Percentiles rank a stretch among this genome's conserved stretches.
phyloP scores from a whole-genome alignment of 2,888 invertebrate genomes.

The Ernsta delagoae region DNA sequence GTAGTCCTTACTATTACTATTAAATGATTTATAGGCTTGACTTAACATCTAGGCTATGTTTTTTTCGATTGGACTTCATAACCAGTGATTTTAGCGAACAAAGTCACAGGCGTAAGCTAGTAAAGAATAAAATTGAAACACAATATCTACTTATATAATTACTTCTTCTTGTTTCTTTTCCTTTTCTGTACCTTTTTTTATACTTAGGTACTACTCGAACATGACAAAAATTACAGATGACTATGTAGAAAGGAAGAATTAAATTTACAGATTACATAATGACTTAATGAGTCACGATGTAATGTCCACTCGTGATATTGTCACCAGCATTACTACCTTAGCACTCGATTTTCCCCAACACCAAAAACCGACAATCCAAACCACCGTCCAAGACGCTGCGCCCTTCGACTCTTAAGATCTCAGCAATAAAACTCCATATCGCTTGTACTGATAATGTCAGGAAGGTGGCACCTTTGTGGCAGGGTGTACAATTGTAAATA shows the following conservation, averaged over 20 bases:
- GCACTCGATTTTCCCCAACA: conserved; percentile 23
- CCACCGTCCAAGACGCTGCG: not conserved
- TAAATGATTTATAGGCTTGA: too few species aligned
- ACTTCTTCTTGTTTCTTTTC: too few species aligned
- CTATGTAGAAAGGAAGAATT: not conserved
- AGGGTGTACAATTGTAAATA: conserved; percentile 22
- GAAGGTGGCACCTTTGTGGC: conserved; percentile 8
- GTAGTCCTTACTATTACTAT: too few species aligned
- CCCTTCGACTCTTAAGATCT: not conserved
- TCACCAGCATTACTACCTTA: conserved; percentile 7
- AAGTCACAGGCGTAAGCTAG: too few species aligned
- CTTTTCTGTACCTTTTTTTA: too few species aligned
- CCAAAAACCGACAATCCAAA: not conserved
- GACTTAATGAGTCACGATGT: conserved; percentile 18
- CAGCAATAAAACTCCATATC: not conserved
- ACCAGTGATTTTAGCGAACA: too few species aligned
- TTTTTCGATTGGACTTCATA: too few species aligned
- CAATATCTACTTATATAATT: too few species aligned
- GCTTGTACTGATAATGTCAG: not conserved
- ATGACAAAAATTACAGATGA: too few species aligned
- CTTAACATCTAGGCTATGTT: too few species aligned
- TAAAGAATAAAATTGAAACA: too few species aligned
- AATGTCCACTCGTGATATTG: conserved; percentile 26
- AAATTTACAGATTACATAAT: conserved; percentile 9
- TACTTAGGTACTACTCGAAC: too few species aligned